A percentile compares a stretch with the other conserved stretches of the same genome.
Conservation (phyloP, 2,113 vertebrate genomes). For the Platycercus adscitus region DNA sequence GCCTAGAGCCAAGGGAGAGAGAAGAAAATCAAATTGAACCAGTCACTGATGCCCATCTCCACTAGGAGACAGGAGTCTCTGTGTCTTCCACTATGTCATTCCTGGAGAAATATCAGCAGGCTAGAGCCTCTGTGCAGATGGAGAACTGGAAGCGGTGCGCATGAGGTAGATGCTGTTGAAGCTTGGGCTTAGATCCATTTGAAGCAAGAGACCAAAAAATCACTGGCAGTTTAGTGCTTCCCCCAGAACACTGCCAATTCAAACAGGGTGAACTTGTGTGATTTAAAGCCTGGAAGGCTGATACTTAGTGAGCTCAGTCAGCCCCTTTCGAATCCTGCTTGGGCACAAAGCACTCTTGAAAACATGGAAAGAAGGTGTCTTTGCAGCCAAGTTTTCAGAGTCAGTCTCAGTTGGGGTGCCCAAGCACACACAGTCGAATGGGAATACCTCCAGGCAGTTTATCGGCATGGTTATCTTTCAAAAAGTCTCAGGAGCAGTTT, state of each 20-base stretch:
- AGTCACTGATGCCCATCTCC: not conserved
- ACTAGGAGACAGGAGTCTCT: not conserved
- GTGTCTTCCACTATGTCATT: not conserved
- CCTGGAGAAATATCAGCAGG: not conserved
- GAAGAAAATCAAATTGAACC: not conserved
- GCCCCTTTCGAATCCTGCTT: not conserved
- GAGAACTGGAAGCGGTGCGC: not conserved
- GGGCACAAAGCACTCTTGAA: not conserved
- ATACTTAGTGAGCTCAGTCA: not conserved
- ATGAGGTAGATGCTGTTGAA: not conserved
- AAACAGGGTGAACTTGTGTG: not conserved
- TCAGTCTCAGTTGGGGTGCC: not conserved
- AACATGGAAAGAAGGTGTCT: not conserved
- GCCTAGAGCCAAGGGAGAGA: slow-evolving; percentile 43
- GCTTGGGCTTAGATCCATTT: not conserved
- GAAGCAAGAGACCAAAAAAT: not conserved
- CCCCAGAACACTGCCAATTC: not conserved
- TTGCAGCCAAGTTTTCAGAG: not conserved
- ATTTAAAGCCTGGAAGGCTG: not conserved
- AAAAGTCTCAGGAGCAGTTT: not conserved
- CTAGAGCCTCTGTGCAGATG: not conserved
- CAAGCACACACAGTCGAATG: not conserved
- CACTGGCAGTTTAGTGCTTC: not conserved
- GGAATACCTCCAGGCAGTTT: not conserved
- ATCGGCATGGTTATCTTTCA: not conserved